Percentiles rank a stretch among this genome's conserved stretches.
Evolutionary conservation across 2,888 invertebrate species (phyloP).

Genomic region (Ormyrus labotus): DNA sequence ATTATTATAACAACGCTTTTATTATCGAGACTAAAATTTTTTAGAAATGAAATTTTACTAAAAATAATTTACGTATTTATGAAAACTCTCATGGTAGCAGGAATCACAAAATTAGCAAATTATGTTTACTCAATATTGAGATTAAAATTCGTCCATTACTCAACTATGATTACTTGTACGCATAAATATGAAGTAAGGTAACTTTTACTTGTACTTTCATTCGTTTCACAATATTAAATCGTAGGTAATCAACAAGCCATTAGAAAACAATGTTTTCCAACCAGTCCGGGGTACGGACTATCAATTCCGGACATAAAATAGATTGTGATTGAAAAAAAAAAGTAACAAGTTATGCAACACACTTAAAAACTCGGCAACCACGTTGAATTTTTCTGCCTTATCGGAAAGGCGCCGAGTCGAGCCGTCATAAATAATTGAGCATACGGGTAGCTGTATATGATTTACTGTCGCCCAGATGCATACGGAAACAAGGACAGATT

Average conservation of each 20-base stretch:
- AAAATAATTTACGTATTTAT: neutral
- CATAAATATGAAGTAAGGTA: neutral
- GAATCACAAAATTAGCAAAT: neutral
- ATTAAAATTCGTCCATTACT: neutral
- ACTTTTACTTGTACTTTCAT: neutral
- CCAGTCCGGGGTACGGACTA: neutral
- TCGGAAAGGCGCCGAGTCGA: constrained; percentile 2
- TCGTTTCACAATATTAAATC: neutral
- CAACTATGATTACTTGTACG: neutral
- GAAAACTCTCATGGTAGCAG: neutral
- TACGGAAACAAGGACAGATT: constrained; percentile 33
- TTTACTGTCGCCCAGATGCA: constrained; percentile 29
- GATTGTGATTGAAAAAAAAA: neutral
- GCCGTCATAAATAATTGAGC: constrained; percentile 35
- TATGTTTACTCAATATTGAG: neutral
- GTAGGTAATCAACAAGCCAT: neutral
- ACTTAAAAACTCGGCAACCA: constrained; percentile 11
- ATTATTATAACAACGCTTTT: neutral
- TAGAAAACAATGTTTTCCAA: neutral
- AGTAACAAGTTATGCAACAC: constrained; percentile 14
- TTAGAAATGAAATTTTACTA: neutral
- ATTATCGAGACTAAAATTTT: neutral
- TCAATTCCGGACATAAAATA: constrained; percentile 26
- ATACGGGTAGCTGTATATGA: constrained; percentile 44
- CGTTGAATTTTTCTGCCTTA: constrained; percentile 27